Base-by-base conservation (phyloP, 2,797 vertebrate species). In the Rhinogobio ventralis region DNA sequence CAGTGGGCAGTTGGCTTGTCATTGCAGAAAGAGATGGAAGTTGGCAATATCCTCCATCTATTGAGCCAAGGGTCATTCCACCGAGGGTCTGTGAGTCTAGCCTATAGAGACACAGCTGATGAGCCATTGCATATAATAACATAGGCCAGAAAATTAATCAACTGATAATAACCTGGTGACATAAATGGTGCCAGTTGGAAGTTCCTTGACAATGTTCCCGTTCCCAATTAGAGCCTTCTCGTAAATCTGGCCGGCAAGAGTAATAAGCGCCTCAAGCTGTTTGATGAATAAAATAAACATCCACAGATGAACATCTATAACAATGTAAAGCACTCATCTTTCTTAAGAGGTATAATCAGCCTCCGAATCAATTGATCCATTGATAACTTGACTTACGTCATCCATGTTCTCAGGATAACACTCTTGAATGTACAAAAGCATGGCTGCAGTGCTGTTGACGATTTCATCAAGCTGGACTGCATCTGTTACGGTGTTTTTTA, bases 111-210 rank as follows among this genome's bases (percentile, higher is more conserved):
- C 20, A 66, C 62, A 88, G 64, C 36, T 14, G 23, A 28, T 11
- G 7, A 72, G 5, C 28, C 14, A 51, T 19, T 51, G 28, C 11
- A 79, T 51, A 20, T 42, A 7, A 69, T 39, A 13, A 14, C 13
- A 15, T 2, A 53, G 15, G 25, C 7, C 46, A 23, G 25, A 23
- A 42, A 14, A 68, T 53, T 7, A 71, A 39, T 25, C 7, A 57
- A 33, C 17, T 55, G 8, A 49, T 33, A 90, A 90, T 28, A 79
- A 95, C 95, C 23, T 91, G 79, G 3, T 82, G 72, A 91, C 87
- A 86, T 93, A 93, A 69, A 95, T 33, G 49, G 80, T 91, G 84
- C 92, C 94, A 30, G 81, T 68, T 76, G 86, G 71, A 51, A 93
- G 77, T 2, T 20, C 84, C 14, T 92, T 53, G 30, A 89, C 17